phyloP scores from a whole-genome alignment of 2,888 invertebrate genomes.

The Tiliacea citrago region DNA sequence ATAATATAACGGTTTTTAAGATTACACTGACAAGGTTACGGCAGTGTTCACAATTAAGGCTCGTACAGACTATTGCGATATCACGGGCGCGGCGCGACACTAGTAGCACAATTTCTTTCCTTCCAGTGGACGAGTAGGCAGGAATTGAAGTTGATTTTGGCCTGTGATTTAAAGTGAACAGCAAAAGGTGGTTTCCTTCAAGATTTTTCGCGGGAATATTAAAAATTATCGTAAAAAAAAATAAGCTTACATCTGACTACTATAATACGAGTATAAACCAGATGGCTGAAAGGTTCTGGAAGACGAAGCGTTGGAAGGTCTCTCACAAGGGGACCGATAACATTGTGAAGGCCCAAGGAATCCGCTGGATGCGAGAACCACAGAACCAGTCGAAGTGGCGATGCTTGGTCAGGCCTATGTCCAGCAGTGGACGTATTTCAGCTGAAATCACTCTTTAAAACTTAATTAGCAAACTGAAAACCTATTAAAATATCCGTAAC shows the following conservation, averaged over 20 bases:
- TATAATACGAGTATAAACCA: neutral
- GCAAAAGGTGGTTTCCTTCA: neutral
- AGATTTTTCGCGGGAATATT: neutral
- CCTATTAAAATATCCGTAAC: neutral
- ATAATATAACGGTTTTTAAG: slow-evolving; percentile 22
- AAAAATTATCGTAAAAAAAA: neutral
- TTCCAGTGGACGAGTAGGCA: too few relatives aligned
- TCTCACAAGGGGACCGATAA: neutral
- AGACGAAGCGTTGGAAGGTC: neutral
- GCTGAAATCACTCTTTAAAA: neutral
- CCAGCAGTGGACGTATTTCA: neutral
- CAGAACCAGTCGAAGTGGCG: neutral
- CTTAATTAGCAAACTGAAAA: neutral
- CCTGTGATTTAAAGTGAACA: neutral
- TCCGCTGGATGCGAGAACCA: neutral
- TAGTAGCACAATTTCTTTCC: too few relatives aligned
- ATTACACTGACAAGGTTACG: slow-evolving; percentile 32
- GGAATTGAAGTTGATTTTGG: neutral
- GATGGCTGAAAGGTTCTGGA: neutral
- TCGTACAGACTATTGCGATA: too few relatives aligned
- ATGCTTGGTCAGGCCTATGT: neutral
- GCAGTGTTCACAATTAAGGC: neutral
- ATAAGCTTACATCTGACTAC: neutral
- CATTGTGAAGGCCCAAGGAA: neutral
- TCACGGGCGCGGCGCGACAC: too few relatives aligned